Percentiles rank a stretch among this genome's conserved stretches.
Evolutionary conservation across 2,888 invertebrate species (phyloP).

Genomic region (Myopa testacea): DNA sequence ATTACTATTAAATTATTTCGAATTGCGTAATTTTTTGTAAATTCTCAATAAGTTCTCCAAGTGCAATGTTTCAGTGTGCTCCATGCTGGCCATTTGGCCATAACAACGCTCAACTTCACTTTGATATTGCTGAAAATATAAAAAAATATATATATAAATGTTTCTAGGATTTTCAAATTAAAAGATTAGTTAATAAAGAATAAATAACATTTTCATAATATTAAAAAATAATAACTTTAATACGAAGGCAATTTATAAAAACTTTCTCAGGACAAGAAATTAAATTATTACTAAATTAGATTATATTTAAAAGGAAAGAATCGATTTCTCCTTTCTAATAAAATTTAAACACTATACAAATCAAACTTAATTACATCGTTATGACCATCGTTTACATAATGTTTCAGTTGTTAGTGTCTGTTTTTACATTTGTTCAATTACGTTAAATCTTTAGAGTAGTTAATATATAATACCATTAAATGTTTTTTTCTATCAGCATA

Average conservation of each 20-base stretch:
- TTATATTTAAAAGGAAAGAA: too few species aligned
- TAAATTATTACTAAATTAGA: too few species aligned
- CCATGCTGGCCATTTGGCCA: constrained; percentile 40
- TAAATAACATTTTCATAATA: background rate
- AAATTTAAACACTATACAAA: background rate
- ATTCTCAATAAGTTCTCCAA: constrained; percentile 53
- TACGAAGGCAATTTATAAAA: too few species aligned
- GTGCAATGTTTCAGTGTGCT: constrained; percentile 47
- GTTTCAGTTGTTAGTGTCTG: too few species aligned
- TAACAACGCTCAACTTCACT: constrained; percentile 55
- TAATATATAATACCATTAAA: background rate
- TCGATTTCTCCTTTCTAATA: too few species aligned
- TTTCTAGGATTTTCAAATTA: background rate
- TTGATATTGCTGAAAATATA: constrained; percentile 53
- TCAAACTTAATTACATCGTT: background rate
- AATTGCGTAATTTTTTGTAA: constrained; percentile 55
- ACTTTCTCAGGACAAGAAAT: too few species aligned
- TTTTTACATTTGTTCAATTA: too few species aligned
- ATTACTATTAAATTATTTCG: constrained; percentile 41
- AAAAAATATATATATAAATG: background rate
- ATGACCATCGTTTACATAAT: too few species aligned
- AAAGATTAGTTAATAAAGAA: background rate
- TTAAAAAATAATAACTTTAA: too few species aligned
- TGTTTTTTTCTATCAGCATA: background rate
- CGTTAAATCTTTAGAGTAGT: too few species aligned